Conservation (phyloP, 2,888 invertebrate genomes). For the Drosophila cognata region DNA sequence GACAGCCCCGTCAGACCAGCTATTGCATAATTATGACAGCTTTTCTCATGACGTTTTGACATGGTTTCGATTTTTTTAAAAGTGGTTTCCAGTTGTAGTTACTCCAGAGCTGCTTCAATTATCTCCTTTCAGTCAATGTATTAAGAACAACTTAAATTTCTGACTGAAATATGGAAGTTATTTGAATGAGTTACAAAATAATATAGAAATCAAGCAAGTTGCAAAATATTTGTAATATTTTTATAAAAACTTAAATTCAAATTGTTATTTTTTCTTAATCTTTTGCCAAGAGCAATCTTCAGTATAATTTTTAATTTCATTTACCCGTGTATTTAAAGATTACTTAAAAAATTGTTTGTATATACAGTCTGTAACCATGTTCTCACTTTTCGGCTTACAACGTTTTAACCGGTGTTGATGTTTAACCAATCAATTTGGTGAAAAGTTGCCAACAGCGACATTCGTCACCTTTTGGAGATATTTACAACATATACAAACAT, state of each 20-base stretch:
- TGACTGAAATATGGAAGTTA: not conserved
- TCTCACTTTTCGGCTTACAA: constrained; percentile 40
- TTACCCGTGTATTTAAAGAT: not conserved
- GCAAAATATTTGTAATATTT: not conserved
- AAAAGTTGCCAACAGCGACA: constrained; percentile 53
- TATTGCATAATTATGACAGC: constrained; percentile 70
- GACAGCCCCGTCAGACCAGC: constrained; percentile 56
- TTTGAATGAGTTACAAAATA: not conserved
- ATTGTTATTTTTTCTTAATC: not conserved
- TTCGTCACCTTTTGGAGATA: constrained; percentile 30
- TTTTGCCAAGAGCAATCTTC: not conserved
- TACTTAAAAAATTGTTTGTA: not conserved
- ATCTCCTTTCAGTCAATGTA: constrained; percentile 15
- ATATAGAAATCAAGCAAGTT: not conserved
- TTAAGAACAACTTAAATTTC: constrained; percentile 5
- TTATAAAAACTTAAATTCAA: not conserved
- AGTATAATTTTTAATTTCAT: not conserved
- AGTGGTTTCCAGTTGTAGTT: constrained; percentile 18
- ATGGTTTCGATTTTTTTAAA: constrained; percentile 41
- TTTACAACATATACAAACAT: constrained; percentile 4
- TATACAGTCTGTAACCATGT: not conserved
- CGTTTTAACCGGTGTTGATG: constrained; percentile 46
- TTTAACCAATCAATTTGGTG: constrained; percentile 46
- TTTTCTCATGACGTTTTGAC: constrained; percentile 52
- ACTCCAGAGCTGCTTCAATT: constrained; percentile 20